phyloP scores from a whole-genome alignment of 1,140 invertebrate genomes.

The Mylabris phalerata region DNA sequence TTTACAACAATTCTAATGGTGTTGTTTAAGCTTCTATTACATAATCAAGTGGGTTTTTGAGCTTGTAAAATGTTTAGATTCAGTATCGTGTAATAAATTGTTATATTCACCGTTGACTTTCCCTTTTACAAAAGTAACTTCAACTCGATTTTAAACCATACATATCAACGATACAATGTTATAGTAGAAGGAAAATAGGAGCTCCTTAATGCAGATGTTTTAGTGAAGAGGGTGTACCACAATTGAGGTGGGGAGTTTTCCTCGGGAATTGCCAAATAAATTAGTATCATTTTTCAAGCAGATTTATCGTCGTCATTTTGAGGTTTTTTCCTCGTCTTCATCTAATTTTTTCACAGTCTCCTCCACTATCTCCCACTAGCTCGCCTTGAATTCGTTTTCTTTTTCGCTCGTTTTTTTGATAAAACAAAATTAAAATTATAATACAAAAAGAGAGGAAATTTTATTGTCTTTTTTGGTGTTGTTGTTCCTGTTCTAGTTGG shows the following conservation, averaged over 20 bases:
- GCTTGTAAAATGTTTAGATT: too few relatives aligned
- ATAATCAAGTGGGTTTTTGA: too few relatives aligned
- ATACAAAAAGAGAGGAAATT: too few relatives aligned
- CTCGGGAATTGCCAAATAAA: conserved; percentile 36
- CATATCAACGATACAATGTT: not conserved
- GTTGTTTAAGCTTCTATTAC: too few relatives aligned
- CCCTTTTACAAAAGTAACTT: conserved; percentile 16
- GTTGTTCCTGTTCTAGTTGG: too few relatives aligned
- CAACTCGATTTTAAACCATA: conserved; percentile 16
- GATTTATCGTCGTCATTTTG: conserved; percentile 37
- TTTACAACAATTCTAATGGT: too few relatives aligned
- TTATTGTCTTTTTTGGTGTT: too few relatives aligned
- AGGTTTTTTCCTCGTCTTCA: conserved; percentile 22
- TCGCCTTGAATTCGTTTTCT: too few relatives aligned
- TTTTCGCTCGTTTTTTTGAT: too few relatives aligned
- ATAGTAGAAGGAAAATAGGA: conserved; percentile 13
- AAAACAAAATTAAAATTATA: too few relatives aligned
- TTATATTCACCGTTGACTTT: conserved; percentile 13
- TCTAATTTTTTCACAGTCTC: not conserved
- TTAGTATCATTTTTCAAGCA: conserved; percentile 36
- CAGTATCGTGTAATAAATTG: conserved; percentile 9
- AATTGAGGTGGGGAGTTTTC: conserved; percentile 24
- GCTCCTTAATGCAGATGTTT: conserved; percentile 24
- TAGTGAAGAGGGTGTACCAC: conserved; percentile 3
- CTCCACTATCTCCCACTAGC: too few relatives aligned